Base-by-base conservation (phyloP, 2,888 invertebrate genomes). In the Limenitis camilla region DNA sequence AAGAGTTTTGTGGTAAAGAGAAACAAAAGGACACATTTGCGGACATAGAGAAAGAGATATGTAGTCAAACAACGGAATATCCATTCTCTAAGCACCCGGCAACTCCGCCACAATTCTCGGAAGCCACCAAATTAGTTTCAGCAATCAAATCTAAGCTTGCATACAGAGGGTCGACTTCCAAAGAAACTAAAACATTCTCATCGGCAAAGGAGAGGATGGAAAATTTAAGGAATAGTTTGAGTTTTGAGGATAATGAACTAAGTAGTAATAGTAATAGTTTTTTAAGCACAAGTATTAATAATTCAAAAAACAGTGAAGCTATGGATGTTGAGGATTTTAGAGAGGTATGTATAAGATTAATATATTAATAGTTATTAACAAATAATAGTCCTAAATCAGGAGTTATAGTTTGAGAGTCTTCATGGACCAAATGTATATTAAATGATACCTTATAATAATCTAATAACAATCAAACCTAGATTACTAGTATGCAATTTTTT, bases 101-200 rank as follows among this genome's bases (percentile, higher is more conserved):
- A 0, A 87, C 86, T 0, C 87, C 87, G 0, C 87, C 87, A 7
- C 87, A 87, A 65, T 87, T 86, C 62, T 83, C 80, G 0, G 81
- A 85, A 67, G 87, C 87, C 1, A 85, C 74, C 53, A 82, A 86
- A 63, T 66, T 87, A 29, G 72, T 87, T 29, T 82, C 83, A 0
- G 84, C 85, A 2, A 86, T 87, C 3, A 87, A 87, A 63, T 84
- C 85, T 0, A 86, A 81, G 51, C 59, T 87, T 33, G 72, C 72
- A 2, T 77, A 77, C 44, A 82, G 78, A 64, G 67, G 65, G 9
- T 60, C 69, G 4, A 52, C 63, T 32, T 75, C 72, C 35, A 78
- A 79, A n/a, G 67, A 66, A 11, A 40, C 67, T 1, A 67, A 62
- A 39, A 65, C 56, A 6, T 78, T 63, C 65, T 44, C 55, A 1